These are phyloP conservation scores for Erpobdella octoculata DNA, from an alignment of 2,888 invertebrate species.

Conservation along the genomic window DNA sequence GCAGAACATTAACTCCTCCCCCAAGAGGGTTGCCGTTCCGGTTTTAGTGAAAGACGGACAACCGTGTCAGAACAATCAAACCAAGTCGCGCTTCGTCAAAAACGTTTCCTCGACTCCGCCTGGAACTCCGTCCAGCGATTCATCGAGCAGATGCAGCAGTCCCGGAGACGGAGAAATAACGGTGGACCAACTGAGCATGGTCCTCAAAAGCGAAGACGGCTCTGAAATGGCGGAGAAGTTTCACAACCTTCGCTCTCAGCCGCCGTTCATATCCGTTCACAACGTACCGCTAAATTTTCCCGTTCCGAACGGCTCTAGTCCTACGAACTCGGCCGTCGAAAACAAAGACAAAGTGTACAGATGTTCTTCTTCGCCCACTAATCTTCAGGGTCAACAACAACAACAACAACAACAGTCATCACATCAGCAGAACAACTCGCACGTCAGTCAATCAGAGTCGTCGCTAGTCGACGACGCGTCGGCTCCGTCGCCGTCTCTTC, in stretches of 20 bases:
- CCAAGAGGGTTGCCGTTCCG: conserved; percentile 50
- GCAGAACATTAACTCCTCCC: conserved; percentile 38
- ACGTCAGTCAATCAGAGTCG: neutral
- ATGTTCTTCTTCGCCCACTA: neutral
- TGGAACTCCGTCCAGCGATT: neutral
- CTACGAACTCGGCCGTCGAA: neutral
- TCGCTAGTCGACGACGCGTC: neutral
- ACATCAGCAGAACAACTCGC: neutral
- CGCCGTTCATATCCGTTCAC: conserved; percentile 13
- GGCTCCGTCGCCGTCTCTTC: neutral
- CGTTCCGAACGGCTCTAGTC: neutral
- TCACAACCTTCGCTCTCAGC: neutral
- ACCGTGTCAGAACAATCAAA: conserved; percentile 48
- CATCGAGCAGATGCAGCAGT: neutral
- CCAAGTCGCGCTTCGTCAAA: neutral
- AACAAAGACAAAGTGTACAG: conserved; percentile 10
- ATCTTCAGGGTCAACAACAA: neutral
- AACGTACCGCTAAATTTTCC: neutral
- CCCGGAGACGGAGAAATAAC: neutral
- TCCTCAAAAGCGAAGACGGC: neutral
- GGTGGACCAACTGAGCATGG: neutral
- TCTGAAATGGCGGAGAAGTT: neutral
- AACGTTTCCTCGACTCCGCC: neutral
- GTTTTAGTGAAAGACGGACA: conserved; percentile 56
- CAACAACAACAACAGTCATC: neutral